Evolutionary conservation across 1,140 invertebrate genomes (phyloP), one percentile per base, ranked within the genome.

Genomic region (Halesus radiatus): DNA sequence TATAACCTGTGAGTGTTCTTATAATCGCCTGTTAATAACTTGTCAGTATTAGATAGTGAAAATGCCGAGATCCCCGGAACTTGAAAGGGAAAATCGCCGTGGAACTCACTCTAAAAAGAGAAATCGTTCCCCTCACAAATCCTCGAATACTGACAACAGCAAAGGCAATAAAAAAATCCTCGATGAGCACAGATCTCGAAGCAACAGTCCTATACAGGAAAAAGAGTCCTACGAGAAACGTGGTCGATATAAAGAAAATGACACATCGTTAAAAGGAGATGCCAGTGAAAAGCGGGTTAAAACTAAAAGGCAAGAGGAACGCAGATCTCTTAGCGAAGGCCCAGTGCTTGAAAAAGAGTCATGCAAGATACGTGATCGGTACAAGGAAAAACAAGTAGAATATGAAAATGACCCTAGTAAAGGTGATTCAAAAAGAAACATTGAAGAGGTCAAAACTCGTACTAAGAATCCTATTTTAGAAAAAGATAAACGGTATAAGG

Each of bases 21-120:
- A 45, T 45, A 45, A 45, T 45, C 10, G 10, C 37, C 37, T 13
- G 10, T 45, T 45, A 45, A 45, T 45, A 45, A 45, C 37, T 45
- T 45, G 10, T 45, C 10, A 10, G 37, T 45, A 45, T 45, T 45
- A 13, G 8, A 13, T 45, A 45, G 37, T 13, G 13, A 60, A 66
- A 64, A 80, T 80, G 78, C 53, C 73, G 13, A 52, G 73, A 80
- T 74, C 70, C 2, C 73, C 73, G 16, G 62, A 32, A 18, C 22
- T 22, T 52, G 45, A 68, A 68, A 68, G 23, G 10, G 18, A n/a
- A 16, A 32, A 29, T 56, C 13, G 29, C 26, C 26, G 32, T 18
- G 32, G 50, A 50, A 60, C 8, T 64, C 16, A 64, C 58, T n/a
- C 56, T n/a, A 62, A 77, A 52, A 64, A 64, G 16, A 62, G 76